These are phyloP conservation scores for Percina caprodes DNA, from an alignment of 2,113 vertebrate species.

Conservation along the genomic window DNA sequence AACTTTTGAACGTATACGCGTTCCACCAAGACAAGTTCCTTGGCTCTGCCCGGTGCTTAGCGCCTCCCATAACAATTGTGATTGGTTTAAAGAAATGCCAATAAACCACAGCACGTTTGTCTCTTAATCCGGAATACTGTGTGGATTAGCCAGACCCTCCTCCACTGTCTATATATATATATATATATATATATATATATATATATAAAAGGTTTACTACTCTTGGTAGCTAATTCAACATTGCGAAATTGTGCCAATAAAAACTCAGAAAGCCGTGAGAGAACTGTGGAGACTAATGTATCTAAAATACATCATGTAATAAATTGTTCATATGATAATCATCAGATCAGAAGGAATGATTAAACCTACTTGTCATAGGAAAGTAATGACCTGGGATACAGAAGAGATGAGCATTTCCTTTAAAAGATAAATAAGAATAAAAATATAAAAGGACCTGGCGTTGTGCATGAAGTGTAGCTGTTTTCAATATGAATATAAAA, in stretches of 20 bases:
- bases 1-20: no score
- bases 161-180: no score
- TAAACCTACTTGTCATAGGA: not conserved
- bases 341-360: not conserved
- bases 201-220: not conserved
- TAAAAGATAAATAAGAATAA: not conserved
- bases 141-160: no score
- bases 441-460: not conserved
- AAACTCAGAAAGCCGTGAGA: not conserved
- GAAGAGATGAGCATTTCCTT: not conserved
- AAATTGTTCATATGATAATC: not conserved
- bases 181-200: no score
- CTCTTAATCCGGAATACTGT: no score
- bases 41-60: no score
- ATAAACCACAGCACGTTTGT: no score
- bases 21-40: no score
- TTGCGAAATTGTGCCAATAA: not conserved
- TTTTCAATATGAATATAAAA: conserved; percentile 32
- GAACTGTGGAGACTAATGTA: not conserved
- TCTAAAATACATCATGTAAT: not conserved
- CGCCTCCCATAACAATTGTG: no score
- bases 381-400: not conserved
- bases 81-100: no score
- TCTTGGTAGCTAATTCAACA: not conserved
- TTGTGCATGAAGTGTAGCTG: not conserved